Conservation (phyloP, 2,888 invertebrate genomes). For the Drosophila tripunctata region DNA sequence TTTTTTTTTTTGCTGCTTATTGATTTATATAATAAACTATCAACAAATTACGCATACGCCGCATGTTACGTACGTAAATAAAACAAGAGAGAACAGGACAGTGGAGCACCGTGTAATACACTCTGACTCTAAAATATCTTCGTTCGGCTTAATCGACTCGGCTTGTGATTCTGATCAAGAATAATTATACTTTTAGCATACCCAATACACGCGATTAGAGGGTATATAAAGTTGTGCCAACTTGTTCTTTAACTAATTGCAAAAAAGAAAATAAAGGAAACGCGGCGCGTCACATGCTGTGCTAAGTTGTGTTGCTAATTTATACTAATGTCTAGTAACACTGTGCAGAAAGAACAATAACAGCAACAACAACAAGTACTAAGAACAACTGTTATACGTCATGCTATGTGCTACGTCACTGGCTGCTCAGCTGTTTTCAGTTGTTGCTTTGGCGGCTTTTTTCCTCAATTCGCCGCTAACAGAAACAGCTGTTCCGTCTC, state of each 20-base stretch:
- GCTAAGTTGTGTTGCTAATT: conserved; percentile 43
- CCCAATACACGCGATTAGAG: too few relatives aligned
- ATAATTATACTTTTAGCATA: too few relatives aligned
- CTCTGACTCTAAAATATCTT: too few relatives aligned
- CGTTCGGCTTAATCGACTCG: too few relatives aligned
- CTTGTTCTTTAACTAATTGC: conserved; percentile 43
- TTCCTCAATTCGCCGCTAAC: conserved; percentile 66
- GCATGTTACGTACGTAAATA: conserved; percentile 26
- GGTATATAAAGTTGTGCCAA: conserved; percentile 31
- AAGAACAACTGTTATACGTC: conserved; percentile 5
- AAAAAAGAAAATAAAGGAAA: too few relatives aligned
- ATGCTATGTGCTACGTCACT: conserved; percentile 11
- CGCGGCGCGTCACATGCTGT: conserved; percentile 21
- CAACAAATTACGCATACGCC: conserved; percentile 21
- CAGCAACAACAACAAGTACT: conserved; percentile 20
- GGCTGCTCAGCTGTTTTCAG: conserved; percentile 61
- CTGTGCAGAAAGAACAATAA: conserved; percentile 30
- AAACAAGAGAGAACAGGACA: too few relatives aligned
- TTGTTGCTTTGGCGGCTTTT: conserved; percentile 55
- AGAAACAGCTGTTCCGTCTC: conserved; percentile 65
- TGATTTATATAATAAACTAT: conserved; percentile 56
- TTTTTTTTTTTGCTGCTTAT: too few relatives aligned
- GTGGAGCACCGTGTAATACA: too few relatives aligned
- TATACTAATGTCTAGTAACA: conserved; percentile 59
- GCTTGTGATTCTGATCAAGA: too few relatives aligned